Base-by-base conservation (phyloP, 1,140 invertebrate species). In the Elysia chlorotica region DNA sequence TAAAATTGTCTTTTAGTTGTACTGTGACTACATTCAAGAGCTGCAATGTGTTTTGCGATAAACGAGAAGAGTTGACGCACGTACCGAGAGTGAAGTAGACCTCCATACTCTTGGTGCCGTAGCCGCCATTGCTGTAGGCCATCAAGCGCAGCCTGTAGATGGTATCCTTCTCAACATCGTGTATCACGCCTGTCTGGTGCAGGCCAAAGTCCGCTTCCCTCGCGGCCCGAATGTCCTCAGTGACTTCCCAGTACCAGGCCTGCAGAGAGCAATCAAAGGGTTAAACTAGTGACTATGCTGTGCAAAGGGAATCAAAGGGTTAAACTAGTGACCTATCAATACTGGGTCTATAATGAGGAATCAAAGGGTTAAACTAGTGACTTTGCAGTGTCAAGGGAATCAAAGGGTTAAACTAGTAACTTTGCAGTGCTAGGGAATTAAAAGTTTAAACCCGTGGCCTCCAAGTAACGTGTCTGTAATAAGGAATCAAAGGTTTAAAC, bases 71-170 rank as follows among this genome's bases (percentile, higher is more conserved):
- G 3, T 10, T 25, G 38, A 36, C 36, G 6, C 3, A 53, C 21
- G 23, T 21, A 77, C 78, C 78, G 23, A 83, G 30, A 53, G 81
- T 81, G 68, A 83, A 83, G 57, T 75, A 81, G 14, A 81, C 70
- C 5, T 79, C 76, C 14, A 74, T 73, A 41, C 75, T 77, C 48
- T 81, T 83, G 38, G 78, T 80, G 1, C 81, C 81, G 38, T 78
- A 77, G 1, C 81, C 81, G 2, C 78, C 80, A 31, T 65, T 59
- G 65, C 76, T 78, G 41, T 63, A 76, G 2, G 61, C 81, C 25
- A 80, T 38, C 0, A 81, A 69, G 21, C 81, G 68, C 0, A 80
- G 65, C 14, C 77, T 76, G 68, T 81, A 83, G 30, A 80, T 62
- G 17, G 48, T 56, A 28, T 76, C 73, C 35, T 74, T 78, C 57